Percentiles rank a stretch among this genome's conserved stretches.
Evolutionary conservation across 1,140 invertebrate genomes (phyloP).

Genomic region (Venturia canescens): DNA sequence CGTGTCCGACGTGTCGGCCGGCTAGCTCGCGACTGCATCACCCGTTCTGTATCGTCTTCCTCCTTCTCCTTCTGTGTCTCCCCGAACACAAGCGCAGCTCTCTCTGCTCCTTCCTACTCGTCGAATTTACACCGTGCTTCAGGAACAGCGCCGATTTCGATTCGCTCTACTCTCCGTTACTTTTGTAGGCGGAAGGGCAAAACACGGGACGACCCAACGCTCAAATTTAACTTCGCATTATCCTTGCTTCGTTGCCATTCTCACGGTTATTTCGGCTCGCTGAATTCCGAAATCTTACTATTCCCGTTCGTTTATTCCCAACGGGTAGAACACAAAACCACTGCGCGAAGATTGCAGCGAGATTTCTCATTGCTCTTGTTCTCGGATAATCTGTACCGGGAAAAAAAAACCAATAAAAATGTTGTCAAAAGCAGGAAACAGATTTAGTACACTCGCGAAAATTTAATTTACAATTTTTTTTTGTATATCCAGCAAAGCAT

Average conservation of each 20-base stretch:
- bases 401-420: too few species aligned
- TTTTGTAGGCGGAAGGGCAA: slow-evolving; percentile 47
- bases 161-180: slow-evolving; percentile 70
- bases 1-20: slow-evolving; percentile 56
- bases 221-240: slow-evolving; percentile 62
- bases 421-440: too few species aligned
- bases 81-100: background rate
- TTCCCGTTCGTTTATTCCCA: background rate
- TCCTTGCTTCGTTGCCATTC: background rate
- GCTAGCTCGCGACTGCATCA: slow-evolving; percentile 64
- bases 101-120: slow-evolving; percentile 7
- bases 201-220: background rate
- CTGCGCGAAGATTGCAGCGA: background rate
- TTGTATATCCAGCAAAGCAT: too few species aligned
- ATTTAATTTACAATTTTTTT: too few species aligned
- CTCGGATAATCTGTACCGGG: background rate
- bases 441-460: too few species aligned
- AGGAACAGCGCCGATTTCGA: slow-evolving; percentile 60
- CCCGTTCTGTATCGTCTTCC: slow-evolving; percentile 46
- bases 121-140: slow-evolving; percentile 43
- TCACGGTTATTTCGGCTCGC: background rate
- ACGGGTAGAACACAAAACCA: background rate
- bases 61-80: slow-evolving; percentile 37
- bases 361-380: background rate
- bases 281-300: background rate